Evolutionary conservation across 2,888 invertebrate genomes (phyloP).

Genomic region (Sylvicola fuscatus): DNA sequence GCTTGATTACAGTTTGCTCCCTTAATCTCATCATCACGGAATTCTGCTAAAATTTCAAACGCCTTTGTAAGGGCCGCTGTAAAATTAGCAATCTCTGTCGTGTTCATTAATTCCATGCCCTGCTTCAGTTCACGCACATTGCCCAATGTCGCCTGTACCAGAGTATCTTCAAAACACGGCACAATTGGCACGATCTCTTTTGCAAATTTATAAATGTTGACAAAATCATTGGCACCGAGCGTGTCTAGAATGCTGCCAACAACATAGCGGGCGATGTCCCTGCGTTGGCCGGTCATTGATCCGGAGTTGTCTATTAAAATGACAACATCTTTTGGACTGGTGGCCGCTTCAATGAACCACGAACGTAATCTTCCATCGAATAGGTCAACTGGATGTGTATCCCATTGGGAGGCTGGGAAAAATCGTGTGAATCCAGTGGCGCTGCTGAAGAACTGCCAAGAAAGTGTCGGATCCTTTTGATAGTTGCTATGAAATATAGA

Average conservation of each 20-base stretch:
- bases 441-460: slow-evolving; percentile 98
- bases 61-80: slow-evolving; percentile 73
- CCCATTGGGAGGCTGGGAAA: slow-evolving; percentile 44
- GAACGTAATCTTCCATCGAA: slow-evolving; percentile 88
- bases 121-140: slow-evolving; percentile 68
- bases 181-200: slow-evolving; percentile 61
- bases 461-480: slow-evolving; percentile 64
- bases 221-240: slow-evolving; percentile 92
- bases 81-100: slow-evolving; percentile 86
- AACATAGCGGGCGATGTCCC: slow-evolving; percentile 78
- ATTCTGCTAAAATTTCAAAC: slow-evolving; percentile 61
- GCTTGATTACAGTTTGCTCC: slow-evolving; percentile 77
- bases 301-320: slow-evolving; percentile 76
- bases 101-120: slow-evolving; percentile 54
- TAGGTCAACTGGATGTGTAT: slow-evolving; percentile 56
- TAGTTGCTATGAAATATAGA: slow-evolving; percentile 74
- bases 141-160: slow-evolving; percentile 78
- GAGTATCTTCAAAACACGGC: slow-evolving; percentile 69
- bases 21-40: slow-evolving; percentile 29
- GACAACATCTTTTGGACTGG: slow-evolving; percentile 86
- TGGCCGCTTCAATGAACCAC: slow-evolving; percentile 97
- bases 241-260: slow-evolving; percentile 85
- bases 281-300: slow-evolving; percentile 72
- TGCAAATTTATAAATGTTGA: slow-evolving; percentile 88
- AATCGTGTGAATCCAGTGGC: slow-evolving; percentile 93